phyloP scores from a whole-genome alignment of 2,797 vertebrate genomes.

The Microctenopoma steveboyesi region DNA sequence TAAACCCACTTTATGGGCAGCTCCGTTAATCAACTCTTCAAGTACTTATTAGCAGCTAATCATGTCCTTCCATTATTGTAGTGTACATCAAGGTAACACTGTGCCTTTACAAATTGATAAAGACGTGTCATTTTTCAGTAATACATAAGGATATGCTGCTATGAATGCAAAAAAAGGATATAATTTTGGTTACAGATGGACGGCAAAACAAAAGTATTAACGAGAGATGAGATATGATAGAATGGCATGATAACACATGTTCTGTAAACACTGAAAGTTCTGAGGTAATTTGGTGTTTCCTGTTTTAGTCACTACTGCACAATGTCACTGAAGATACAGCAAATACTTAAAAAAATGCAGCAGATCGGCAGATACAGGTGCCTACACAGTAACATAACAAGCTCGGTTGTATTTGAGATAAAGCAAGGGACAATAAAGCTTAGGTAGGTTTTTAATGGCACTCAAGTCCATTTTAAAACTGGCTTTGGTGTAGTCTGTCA shows the following conservation, averaged over 20 bases:
- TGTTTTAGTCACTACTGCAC: constrained; percentile 47
- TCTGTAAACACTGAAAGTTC: constrained; percentile 77
- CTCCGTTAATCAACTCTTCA: constrained; percentile 68
- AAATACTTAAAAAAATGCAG: constrained; percentile 64
- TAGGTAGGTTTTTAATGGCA: constrained; percentile 57
- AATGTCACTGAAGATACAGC: constrained; percentile 49
- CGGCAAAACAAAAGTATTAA: constrained; percentile 61
- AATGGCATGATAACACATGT: constrained; percentile 68
- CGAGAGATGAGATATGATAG: constrained; percentile 21
- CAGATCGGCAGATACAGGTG: constrained; percentile 24
- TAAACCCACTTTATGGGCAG: constrained; percentile 55
- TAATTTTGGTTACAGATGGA: constrained; percentile 70
- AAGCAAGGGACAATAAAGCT: constrained; percentile 76
- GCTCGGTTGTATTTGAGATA: constrained; percentile 57
- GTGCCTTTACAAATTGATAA: constrained; percentile 45
- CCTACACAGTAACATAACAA: constrained; percentile 31
- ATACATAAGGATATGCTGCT: constrained; percentile 39
- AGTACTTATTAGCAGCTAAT: constrained; percentile 76
- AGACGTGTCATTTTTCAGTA: constrained; percentile 31
- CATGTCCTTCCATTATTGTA: constrained; percentile 50
- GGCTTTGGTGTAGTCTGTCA: constrained; percentile 82
- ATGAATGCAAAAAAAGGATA: constrained; percentile 50
- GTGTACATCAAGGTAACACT: constrained; percentile 57
- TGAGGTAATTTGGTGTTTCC: constrained; percentile 78
- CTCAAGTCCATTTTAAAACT: constrained; percentile 69